These are phyloP conservation scores for Prunella fulvescens DNA, from an alignment of 2,113 vertebrate species.

Conservation along the genomic window DNA sequence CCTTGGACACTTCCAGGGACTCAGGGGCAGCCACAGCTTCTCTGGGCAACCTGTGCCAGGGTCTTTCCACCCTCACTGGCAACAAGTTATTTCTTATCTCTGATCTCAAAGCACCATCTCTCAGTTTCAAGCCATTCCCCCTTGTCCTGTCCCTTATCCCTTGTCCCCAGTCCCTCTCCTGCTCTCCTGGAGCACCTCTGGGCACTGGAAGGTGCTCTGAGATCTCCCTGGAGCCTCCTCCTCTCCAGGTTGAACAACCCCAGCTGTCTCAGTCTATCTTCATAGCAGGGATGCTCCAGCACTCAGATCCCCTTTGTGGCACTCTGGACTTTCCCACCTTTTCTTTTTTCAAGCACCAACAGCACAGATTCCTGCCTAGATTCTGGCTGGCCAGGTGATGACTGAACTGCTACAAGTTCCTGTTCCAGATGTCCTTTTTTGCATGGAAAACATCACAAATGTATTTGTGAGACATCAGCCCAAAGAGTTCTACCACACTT, in stretches of 20 bases:
- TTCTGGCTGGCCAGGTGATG: neutral
- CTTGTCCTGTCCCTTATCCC: neutral
- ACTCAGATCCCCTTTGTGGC: neutral
- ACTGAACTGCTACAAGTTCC: neutral
- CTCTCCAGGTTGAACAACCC: neutral
- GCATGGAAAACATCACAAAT: neutral
- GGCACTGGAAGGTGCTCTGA: neutral
- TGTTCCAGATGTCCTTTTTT: neutral
- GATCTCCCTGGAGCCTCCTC: neutral
- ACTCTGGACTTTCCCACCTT: neutral
- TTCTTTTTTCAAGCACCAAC: neutral
- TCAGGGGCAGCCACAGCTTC: neutral
- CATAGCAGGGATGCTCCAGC: neutral
- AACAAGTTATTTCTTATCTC: neutral
- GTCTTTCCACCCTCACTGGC: fast-evolving
- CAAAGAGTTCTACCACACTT: neutral
- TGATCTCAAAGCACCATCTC: neutral
- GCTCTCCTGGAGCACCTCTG: neutral
- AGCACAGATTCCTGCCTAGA: neutral
- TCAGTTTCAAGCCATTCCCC: neutral
- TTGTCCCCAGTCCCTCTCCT: neutral
- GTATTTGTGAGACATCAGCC: neutral
- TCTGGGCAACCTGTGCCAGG: neutral
- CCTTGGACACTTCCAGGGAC: neutral
- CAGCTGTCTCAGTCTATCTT: neutral